Percentiles rank a stretch among this genome's conserved stretches.
phyloP scores from a whole-genome alignment of 2,113 vertebrate species.

The Chrysemys picta region DNA sequence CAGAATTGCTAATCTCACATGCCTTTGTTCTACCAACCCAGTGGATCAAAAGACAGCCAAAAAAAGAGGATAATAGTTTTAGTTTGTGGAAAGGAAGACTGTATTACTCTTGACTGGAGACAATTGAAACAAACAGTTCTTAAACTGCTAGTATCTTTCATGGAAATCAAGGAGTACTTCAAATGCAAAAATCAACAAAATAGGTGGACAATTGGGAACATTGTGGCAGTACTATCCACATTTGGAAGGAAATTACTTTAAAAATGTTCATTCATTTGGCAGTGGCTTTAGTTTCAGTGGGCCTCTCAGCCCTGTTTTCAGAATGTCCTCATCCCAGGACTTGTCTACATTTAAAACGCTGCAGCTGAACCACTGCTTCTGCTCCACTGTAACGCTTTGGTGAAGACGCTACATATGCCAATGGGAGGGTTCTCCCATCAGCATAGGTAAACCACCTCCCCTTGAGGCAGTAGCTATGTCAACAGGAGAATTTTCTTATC shows the following conservation, averaged over 20 bases:
- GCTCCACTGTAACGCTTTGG: neutral
- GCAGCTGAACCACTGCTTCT: neutral
- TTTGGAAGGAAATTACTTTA: neutral
- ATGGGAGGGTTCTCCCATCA: neutral
- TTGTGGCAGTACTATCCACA: neutral
- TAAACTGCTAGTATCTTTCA: neutral
- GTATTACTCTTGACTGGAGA: neutral
- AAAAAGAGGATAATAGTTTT: neutral
- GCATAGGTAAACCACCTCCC: neutral
- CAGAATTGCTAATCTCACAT: neutral
- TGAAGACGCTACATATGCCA: neutral
- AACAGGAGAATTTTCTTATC: neutral
- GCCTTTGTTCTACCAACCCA: neutral
- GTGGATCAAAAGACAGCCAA: neutral
- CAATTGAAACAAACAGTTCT: neutral
- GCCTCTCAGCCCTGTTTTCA: neutral
- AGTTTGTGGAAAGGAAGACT: neutral
- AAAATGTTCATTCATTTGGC: rapidly evolving
- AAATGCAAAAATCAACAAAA: neutral
- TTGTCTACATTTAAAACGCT: neutral
- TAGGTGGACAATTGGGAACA: neutral
- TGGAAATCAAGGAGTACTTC: neutral
- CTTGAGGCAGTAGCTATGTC: neutral
- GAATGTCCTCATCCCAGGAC: neutral
- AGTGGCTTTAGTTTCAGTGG: neutral